Evolutionary conservation across 1,140 invertebrate genomes (phyloP).

Genomic region (Probaryconus sp.): DNA sequence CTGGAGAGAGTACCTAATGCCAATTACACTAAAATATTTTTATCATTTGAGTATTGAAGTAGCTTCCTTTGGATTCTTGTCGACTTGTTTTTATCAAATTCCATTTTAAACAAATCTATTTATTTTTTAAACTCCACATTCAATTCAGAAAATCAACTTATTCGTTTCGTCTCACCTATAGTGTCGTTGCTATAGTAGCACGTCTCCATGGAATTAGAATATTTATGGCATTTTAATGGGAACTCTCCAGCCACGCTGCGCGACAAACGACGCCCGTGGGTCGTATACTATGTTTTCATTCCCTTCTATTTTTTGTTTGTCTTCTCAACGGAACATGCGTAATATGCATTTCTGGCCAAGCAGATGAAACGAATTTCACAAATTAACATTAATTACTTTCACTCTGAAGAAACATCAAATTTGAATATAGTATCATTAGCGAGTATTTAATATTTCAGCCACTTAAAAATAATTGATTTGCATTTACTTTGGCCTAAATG

Average conservation of each 20-base stretch:
- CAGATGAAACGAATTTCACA: constrained; percentile 13
- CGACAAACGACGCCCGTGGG: constrained; percentile 55
- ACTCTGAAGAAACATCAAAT: constrained; percentile 1
- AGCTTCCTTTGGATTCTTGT: no score
- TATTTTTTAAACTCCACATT: no score
- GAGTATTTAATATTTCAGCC: not conserved
- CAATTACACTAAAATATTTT: no score
- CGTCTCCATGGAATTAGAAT: constrained; percentile 48
- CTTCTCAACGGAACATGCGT: constrained; percentile 31
- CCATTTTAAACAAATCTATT: no score
- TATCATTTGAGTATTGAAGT: no score
- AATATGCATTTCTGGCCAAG: constrained; percentile 31
- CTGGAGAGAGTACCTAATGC: no score
- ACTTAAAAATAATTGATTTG: not conserved
- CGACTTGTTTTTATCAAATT: no score
- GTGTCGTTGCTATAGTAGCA: constrained; percentile 18
- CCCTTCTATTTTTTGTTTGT: constrained; percentile 29
- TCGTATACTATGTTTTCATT: constrained; percentile 38
- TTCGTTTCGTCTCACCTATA: constrained; percentile 15
- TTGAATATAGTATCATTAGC: constrained; percentile 17
- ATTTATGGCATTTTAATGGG: constrained; percentile 58
- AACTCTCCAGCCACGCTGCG: constrained; percentile 31
- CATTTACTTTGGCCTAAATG: no score
- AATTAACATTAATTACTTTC: constrained; percentile 21
- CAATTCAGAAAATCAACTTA: constrained; percentile 22